Percentiles rank a stretch among this genome's conserved stretches.
Evolutionary conservation across 2,888 invertebrate genomes (phyloP).

Genomic region (Heliconius aoede): DNA sequence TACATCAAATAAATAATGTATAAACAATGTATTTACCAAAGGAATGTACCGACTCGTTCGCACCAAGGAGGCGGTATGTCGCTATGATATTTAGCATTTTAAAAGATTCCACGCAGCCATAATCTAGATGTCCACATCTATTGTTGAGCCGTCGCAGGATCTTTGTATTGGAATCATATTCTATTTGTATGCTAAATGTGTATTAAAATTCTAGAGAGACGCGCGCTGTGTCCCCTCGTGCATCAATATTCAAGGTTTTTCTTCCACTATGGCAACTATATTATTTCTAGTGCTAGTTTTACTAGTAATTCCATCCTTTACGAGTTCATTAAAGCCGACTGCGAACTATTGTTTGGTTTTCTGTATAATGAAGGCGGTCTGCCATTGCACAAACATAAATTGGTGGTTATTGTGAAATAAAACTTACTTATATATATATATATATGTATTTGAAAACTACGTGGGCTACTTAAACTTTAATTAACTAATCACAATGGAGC

Average conservation of each 20-base stretch:
- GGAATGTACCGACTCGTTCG: constrained; percentile 29
- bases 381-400: constrained; percentile 22
- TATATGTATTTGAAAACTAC: background rate
- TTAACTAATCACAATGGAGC: background rate
- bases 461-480: too few relatives aligned
- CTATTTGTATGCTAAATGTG: constrained; percentile 77
- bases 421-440: background rate
- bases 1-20: constrained; percentile 37
- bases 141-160: constrained; percentile 55
- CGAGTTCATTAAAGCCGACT: constrained; percentile 45
- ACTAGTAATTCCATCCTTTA: constrained; percentile 47
- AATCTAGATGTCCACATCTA: constrained; percentile 65
- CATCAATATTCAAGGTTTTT: constrained; percentile 69
- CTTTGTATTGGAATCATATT: constrained; percentile 63
- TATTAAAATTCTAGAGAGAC: constrained; percentile 66
- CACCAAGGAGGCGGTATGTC: constrained; percentile 36
- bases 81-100: constrained; percentile 46
- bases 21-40: constrained; percentile 18
- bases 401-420: background rate
- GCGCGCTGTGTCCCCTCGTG: constrained; percentile 52
- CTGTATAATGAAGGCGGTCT: constrained; percentile 28
- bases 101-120: constrained; percentile 56
- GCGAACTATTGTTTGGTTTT: constrained; percentile 40
- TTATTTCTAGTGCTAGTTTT: constrained; percentile 41
- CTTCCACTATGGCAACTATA: constrained; percentile 41